These are phyloP conservation scores for Nebria ingens DNA, from an alignment of 1,140 invertebrate genomes.

Conservation along the genomic window DNA sequence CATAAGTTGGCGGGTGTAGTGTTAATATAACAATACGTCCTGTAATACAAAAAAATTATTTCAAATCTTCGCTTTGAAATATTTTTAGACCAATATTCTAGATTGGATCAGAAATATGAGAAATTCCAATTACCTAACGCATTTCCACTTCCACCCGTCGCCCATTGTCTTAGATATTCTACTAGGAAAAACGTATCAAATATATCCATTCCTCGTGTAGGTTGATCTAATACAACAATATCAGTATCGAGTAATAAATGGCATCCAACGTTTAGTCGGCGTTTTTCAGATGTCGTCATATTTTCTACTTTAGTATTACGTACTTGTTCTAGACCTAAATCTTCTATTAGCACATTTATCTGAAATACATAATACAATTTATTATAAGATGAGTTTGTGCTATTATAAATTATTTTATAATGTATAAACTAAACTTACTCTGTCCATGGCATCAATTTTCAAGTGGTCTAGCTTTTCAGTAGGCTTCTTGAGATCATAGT, in stretches of 20 bases:
- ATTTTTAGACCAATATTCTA: no score
- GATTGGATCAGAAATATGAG: not conserved
- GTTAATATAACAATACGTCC: conserved; percentile 80
- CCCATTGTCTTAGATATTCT: conserved; percentile 90
- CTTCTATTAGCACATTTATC: conserved; percentile 79
- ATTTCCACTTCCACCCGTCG: conserved; percentile 51
- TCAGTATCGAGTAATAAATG: conserved; percentile 75
- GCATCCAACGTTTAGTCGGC: conserved; percentile 77
- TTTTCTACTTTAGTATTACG: conserved; percentile 63
- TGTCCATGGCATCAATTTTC: conserved; percentile 51
- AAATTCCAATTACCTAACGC: conserved; percentile 25
- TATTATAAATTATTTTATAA: conserved; percentile 10
- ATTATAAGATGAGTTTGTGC: not conserved
- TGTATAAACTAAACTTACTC: conserved; percentile 31
- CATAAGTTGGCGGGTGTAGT: conserved; percentile 86
- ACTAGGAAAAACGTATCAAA: conserved; percentile 93
- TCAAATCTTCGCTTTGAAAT: not conserved
- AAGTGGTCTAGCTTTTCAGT: conserved; percentile 42
- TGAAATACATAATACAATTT: conserved; percentile 37
- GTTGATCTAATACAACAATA: conserved; percentile 76
- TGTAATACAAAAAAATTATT: conserved; percentile 14
- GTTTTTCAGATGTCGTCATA: conserved; percentile 76
- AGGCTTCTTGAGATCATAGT: conserved; percentile 57
- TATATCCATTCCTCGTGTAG: conserved; percentile 88
- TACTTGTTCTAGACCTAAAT: conserved; percentile 78